These are phyloP conservation scores for Bombyx huttoni DNA, from an alignment of 2,888 invertebrate genomes.

Conservation along the genomic window DNA sequence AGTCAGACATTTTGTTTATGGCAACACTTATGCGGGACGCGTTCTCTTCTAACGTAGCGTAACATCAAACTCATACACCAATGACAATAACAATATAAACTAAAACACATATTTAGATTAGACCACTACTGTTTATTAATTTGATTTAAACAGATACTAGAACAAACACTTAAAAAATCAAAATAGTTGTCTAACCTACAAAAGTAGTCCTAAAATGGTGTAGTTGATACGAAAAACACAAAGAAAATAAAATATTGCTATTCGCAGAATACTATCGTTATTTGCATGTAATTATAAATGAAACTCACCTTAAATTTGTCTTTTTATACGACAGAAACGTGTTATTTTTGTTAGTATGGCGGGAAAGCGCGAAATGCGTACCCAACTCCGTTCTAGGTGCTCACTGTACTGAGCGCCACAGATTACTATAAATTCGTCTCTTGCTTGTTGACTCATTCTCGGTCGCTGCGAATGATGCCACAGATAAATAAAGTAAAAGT, in stretches of 20 bases:
- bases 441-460: not conserved
- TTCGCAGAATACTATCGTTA: not conserved
- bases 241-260: not conserved
- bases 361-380: constrained; percentile 13
- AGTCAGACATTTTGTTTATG: not conserved
- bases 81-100: not conserved
- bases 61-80: not conserved
- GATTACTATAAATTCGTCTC: not conserved
- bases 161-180: not conserved
- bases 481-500: not conserved
- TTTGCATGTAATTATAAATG: not conserved
- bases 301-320: constrained; percentile 7
- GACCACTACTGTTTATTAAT: no score
- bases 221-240: not conserved
- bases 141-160: no score
- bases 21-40: not conserved
- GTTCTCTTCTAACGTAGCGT: not conserved
- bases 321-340: constrained; percentile 3
- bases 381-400: constrained; percentile 7
- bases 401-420: constrained; percentile 4
- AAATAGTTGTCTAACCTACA: not conserved
- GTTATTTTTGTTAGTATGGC: not conserved
- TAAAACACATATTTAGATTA: no score
- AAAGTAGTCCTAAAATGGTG: not conserved
- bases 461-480: not conserved